phyloP scores from a whole-genome alignment of 2,888 invertebrate species.

The Brachypalpus laphriformis region DNA sequence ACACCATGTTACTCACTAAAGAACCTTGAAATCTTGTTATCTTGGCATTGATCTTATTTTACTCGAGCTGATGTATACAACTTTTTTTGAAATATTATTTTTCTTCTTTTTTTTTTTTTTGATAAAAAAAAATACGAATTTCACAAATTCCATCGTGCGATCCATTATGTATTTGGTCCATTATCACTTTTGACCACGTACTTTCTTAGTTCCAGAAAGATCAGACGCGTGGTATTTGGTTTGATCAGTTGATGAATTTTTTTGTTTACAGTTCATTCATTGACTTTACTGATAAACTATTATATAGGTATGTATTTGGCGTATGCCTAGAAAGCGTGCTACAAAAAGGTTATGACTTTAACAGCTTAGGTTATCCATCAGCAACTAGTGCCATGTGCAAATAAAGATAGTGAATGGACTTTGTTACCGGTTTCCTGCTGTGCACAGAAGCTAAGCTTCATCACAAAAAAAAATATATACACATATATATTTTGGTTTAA shows the following conservation, averaged over 20 bases:
- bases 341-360: conserved; percentile 13
- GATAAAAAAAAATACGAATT: neutral
- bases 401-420: conserved; percentile 30
- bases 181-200: conserved; percentile 4
- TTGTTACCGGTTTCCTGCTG: neutral
- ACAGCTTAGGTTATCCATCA: conserved; percentile 7
- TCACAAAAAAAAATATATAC: neutral
- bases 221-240: neutral
- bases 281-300: conserved; percentile 5
- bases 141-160: neutral
- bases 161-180: neutral
- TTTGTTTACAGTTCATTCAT: conserved; percentile 21
- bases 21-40: neutral
- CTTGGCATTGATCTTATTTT: neutral
- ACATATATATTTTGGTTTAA: neutral
- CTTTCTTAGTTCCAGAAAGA: conserved; percentile 11
- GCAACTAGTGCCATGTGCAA: conserved; percentile 1
- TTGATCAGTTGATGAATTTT: neutral
- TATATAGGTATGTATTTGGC: neutral
- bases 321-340: conserved; percentile 8
- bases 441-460: neutral
- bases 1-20: neutral
- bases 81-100: neutral
- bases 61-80: neutral
- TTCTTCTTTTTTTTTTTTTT: too few relatives aligned